These are phyloP conservation scores for Haemorhous mexicanus DNA, from an alignment of 2,113 vertebrate species.

Conservation along the genomic window DNA sequence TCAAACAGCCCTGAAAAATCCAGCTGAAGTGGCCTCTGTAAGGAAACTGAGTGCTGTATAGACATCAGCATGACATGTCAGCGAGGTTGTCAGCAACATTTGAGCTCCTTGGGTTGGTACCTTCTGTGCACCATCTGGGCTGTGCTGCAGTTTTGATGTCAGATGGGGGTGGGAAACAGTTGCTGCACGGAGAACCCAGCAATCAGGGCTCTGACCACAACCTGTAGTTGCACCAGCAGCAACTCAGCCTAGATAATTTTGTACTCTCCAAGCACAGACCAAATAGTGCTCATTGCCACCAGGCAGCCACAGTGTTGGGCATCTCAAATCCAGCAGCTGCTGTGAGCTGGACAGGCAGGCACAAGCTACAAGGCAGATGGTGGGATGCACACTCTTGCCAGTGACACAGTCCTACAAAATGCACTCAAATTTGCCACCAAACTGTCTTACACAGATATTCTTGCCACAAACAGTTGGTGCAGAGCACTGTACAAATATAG, in stretches of 20 bases:
- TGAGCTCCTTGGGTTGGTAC: not conserved
- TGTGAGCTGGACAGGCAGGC: not conserved
- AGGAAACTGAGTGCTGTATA: not conserved
- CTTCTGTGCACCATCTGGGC: conserved; percentile 42
- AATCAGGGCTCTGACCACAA: not conserved
- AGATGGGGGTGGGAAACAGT: not conserved
- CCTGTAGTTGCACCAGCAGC: not conserved
- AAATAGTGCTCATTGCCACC: not conserved
- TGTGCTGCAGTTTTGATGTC: not conserved
- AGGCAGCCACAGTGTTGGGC: accelerated
- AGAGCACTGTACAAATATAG: not conserved
- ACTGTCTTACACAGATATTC: not conserved
- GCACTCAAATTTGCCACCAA: not conserved
- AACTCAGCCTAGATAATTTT: not conserved
- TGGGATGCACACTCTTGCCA: not conserved
- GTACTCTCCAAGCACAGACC: not conserved
- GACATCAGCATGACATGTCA: not conserved
- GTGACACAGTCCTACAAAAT: not conserved
- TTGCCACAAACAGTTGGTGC: conserved; percentile 14
- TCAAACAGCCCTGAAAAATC: not conserved
- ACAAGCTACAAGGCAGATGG: not conserved
- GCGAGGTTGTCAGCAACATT: not conserved
- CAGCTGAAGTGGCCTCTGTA: conserved; percentile 9
- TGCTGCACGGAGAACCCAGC: not conserved
- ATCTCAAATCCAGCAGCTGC: conserved; percentile 10